Percentiles rank a stretch among this genome's conserved stretches.
phyloP scores from a whole-genome alignment of 2,113 vertebrate species.

The Rhinolophus ferrumequinum region DNA sequence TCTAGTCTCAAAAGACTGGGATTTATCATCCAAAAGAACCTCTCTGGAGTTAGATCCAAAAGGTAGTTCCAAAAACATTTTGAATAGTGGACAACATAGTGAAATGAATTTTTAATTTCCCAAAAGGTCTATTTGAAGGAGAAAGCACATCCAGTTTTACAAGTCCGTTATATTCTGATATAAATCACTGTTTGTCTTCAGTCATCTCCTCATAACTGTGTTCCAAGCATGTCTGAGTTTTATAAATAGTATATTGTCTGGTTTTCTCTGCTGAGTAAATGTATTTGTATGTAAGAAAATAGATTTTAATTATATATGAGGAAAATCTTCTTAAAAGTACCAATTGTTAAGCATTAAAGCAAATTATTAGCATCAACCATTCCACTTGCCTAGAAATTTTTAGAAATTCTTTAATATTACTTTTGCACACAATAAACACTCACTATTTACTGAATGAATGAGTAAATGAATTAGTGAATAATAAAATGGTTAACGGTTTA shows the following conservation, averaged over 20 bases:
- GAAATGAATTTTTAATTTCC: constrained; percentile 49
- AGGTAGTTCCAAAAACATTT: background rate
- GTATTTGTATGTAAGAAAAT: constrained; percentile 47
- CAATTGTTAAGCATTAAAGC: background rate
- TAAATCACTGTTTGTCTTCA: background rate
- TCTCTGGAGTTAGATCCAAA: background rate
- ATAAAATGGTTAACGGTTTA: background rate
- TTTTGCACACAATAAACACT: background rate
- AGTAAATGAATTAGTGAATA: constrained; percentile 1
- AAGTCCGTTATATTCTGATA: background rate
- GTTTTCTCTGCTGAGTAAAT: background rate
- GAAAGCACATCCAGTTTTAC: background rate
- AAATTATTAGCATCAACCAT: background rate
- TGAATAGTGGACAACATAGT: background rate
- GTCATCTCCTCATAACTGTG: background rate
- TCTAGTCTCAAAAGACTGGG: background rate
- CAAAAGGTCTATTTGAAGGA: background rate
- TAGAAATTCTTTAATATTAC: constrained; percentile 6
- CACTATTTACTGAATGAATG: background rate
- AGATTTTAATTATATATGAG: background rate
- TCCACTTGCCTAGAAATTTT: constrained; percentile 2
- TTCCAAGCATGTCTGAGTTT: background rate
- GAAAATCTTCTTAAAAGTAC: background rate
- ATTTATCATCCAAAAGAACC: background rate
- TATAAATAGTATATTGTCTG: constrained; percentile 6